phyloP scores from a whole-genome alignment of 2,113 vertebrate genomes.

The Martes martes region DNA sequence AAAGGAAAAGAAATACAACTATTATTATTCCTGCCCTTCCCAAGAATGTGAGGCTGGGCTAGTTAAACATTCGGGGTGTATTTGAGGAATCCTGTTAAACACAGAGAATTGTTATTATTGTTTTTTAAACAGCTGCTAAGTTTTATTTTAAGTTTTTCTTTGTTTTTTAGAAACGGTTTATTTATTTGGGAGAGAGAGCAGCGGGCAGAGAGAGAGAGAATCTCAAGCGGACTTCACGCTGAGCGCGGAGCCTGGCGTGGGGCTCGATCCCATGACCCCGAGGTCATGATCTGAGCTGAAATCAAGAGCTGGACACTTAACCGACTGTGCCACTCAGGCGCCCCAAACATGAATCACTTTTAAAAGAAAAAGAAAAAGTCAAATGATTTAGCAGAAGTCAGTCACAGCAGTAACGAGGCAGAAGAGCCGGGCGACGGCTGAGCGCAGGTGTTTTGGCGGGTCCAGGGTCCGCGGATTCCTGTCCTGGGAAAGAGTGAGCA shows the following conservation, averaged over 20 bases:
- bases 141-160: not conserved
- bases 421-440: fast-evolving
- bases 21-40: not conserved
- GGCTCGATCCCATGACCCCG: not conserved
- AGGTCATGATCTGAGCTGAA: not conserved
- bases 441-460: fast-evolving
- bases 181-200: not conserved
- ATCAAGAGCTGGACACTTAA: not conserved
- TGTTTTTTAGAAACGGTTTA: not conserved
- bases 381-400: not conserved
- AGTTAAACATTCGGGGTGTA: not conserved
- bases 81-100: not conserved
- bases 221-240: not conserved
- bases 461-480: fast-evolving
- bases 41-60: not conserved
- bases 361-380: not conserved
- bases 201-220: not conserved
- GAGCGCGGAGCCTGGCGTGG: fast-evolving
- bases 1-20: not conserved
- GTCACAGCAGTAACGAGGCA: not conserved
- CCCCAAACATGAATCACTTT: not conserved
- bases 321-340: not conserved
- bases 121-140: not conserved
- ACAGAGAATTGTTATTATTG: not conserved
- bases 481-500: not conserved